A percentile compares a stretch with the other conserved stretches of the same genome.
Conservation (phyloP, 2,888 invertebrate genomes). For the Leptura quadrifasciata region DNA sequence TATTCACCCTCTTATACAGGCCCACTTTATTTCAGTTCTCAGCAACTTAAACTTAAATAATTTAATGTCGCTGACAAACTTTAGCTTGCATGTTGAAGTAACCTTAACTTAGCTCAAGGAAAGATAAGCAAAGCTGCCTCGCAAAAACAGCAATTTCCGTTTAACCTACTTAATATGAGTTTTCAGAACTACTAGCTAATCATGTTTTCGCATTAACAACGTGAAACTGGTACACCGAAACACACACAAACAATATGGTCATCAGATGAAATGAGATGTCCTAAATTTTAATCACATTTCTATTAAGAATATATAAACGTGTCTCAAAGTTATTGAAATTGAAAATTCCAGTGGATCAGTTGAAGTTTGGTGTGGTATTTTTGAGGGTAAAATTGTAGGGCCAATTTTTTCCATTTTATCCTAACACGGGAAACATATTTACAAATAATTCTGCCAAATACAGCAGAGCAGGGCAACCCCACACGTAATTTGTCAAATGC, state of each 20-base stretch:
- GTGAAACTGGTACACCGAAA: background rate
- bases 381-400: no score
- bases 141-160: slow-evolving; percentile 18
- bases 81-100: slow-evolving; percentile 6
- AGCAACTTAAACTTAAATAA: no score
- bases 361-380: no score
- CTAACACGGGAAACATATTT: no score
- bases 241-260: background rate
- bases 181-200: slow-evolving; percentile 11
- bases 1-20: background rate
- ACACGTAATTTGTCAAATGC: no score
- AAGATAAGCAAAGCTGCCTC: slow-evolving; percentile 17
- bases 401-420: no score
- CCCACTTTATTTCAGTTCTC: background rate
- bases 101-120: slow-evolving; percentile 8
- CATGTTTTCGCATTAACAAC: background rate
- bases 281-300: background rate
- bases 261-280: background rate
- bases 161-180: slow-evolving; percentile 19
- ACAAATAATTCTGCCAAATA: no score
- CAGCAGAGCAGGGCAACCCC: no score
- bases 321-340: no score
- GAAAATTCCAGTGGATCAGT: no score
- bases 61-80: background rate
- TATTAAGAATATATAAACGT: background rate